Evolutionary conservation across 1,140 invertebrate species (phyloP).

Genomic region (Rhynchophorus ferrugineus): DNA sequence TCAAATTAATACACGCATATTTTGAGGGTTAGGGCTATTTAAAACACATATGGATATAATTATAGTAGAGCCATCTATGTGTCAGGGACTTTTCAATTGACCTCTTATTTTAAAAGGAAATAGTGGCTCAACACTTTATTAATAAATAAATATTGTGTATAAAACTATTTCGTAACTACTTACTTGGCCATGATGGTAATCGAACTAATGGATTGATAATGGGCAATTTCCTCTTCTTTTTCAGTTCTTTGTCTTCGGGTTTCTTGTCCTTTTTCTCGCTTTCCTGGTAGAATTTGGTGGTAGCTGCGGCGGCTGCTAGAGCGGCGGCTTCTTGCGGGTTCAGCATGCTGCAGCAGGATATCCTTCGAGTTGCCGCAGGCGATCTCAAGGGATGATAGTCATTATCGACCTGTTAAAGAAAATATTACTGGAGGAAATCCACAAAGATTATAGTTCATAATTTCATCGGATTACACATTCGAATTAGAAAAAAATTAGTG

Average conservation of each 20-base stretch:
- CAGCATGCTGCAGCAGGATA: slow-evolving; percentile 69
- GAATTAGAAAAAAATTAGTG: too few relatives aligned
- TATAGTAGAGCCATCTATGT: too few relatives aligned
- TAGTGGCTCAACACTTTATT: too few relatives aligned
- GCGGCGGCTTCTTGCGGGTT: slow-evolving; percentile 54
- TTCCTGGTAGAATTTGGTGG: slow-evolving; percentile 36
- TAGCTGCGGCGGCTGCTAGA: slow-evolving; percentile 49
- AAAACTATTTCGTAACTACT: too few relatives aligned
- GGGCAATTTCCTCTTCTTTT: slow-evolving; percentile 57
- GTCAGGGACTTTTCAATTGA: too few relatives aligned
- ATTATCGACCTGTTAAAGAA: slow-evolving; percentile 36
- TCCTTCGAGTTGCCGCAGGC: slow-evolving; percentile 65
- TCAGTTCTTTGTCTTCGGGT: slow-evolving; percentile 35
- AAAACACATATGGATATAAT: too few relatives aligned
- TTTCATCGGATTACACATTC: too few relatives aligned
- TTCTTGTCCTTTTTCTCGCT: slow-evolving; percentile 32
- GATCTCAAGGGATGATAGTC: slow-evolving; percentile 56
- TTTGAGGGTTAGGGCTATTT: too few relatives aligned
- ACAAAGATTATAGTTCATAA: background rate
- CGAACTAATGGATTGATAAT: slow-evolving; percentile 85
- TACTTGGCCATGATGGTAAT: slow-evolving; percentile 81
- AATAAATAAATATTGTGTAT: too few relatives aligned
- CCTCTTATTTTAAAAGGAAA: too few relatives aligned
- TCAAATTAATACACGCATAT: too few relatives aligned
- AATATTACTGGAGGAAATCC: background rate